Evolutionary conservation across 2,797 vertebrate genomes (phyloP).

Genomic region (Spheniscus humboldti): DNA sequence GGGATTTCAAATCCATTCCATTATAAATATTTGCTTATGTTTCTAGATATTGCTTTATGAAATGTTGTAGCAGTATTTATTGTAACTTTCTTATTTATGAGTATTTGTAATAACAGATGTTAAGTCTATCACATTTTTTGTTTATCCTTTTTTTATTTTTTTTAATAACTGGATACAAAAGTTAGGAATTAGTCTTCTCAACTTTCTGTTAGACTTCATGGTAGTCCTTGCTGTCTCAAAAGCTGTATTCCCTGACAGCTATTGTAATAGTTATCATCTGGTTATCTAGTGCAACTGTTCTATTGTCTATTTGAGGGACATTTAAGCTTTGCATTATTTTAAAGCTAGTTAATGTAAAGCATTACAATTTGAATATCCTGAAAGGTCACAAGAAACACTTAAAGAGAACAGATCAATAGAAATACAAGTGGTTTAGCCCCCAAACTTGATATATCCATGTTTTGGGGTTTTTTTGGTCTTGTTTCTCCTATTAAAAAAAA

Average conservation of each 20-base stretch:
- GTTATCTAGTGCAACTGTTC: background rate
- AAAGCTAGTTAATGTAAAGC: background rate
- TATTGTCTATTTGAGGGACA: background rate
- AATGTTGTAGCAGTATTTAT: background rate
- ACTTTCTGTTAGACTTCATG: background rate
- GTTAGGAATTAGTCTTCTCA: background rate
- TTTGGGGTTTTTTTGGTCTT: background rate
- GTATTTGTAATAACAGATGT: background rate
- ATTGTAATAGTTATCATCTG: background rate
- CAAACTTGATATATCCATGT: no score
- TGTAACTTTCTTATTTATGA: background rate
- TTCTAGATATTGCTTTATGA: background rate
- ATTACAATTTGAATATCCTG: background rate
- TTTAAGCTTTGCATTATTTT: background rate
- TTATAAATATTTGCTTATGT: constrained; percentile 4
- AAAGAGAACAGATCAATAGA: background rate
- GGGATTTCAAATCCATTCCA: background rate
- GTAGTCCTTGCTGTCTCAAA: background rate
- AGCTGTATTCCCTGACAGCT: background rate
- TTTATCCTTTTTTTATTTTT: background rate
- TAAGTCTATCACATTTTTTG: background rate
- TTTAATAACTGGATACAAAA: background rate
- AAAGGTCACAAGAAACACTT: background rate
- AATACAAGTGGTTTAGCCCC: background rate
- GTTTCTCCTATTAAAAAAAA: background rate